A percentile compares a stretch with the other conserved stretches of the same genome.
Conservation (phyloP, 2,113 vertebrate species). For the Sorex fumeus region DNA sequence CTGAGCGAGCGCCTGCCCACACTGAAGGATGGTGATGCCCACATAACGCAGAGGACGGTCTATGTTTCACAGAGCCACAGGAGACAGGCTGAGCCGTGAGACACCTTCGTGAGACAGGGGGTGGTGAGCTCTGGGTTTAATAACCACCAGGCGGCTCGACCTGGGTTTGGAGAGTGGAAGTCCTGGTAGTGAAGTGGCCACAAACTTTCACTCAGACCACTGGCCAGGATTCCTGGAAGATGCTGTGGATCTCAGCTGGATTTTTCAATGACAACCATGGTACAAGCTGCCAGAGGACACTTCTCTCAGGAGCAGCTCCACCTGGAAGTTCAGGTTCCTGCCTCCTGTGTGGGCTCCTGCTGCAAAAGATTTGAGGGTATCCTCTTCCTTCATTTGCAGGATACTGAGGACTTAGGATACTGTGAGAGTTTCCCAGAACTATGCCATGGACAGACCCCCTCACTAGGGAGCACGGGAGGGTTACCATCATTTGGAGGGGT, state of each 20-base stretch:
- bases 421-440: neutral
- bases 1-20: neutral
- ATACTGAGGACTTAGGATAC: neutral
- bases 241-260: neutral
- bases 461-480: neutral
- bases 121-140: neutral
- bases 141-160: neutral
- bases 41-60: neutral
- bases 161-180: neutral
- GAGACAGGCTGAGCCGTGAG: neutral
- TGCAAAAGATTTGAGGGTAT: neutral
- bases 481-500: no score
- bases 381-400: neutral
- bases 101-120: neutral
- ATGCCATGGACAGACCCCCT: neutral
- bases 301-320: no score
- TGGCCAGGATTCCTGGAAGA: neutral
- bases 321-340: neutral
- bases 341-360: neutral
- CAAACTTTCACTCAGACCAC: neutral
- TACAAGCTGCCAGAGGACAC: neutral
- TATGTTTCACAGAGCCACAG: neutral
- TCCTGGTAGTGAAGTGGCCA: neutral
- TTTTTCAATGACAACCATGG: neutral
- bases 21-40: neutral